Conservation (phyloP, 2,797 vertebrate genomes). For the Lates japonicus region DNA sequence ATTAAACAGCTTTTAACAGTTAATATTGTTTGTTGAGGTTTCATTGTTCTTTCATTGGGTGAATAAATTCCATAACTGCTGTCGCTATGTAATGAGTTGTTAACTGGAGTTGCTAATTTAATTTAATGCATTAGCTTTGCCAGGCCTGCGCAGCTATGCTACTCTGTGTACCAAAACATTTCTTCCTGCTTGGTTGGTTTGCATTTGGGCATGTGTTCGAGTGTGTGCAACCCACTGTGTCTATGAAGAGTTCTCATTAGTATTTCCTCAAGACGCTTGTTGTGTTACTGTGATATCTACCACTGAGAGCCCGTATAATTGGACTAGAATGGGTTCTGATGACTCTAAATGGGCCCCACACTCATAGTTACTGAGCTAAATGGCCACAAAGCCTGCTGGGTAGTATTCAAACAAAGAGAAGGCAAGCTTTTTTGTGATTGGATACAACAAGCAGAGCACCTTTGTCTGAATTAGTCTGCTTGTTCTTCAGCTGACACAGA, state of each 20-base stretch:
- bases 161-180: conserved; percentile 33
- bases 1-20: conserved; percentile 50
- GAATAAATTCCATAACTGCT: conserved; percentile 61
- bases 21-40: conserved; percentile 46
- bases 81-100: conserved; percentile 67
- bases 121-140: conserved; percentile 67
- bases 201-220: conserved; percentile 26
- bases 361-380: conserved; percentile 57
- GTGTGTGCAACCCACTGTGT: conserved; percentile 43
- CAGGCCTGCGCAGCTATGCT: conserved; percentile 19
- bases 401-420: conserved; percentile 51
- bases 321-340: conserved; percentile 67
- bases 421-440: conserved; percentile 21
- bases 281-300: conserved; percentile 55
- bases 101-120: conserved; percentile 70
- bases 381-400: conserved; percentile 53
- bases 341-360: conserved; percentile 63
- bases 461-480: conserved; percentile 43
- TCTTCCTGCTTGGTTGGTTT: conserved; percentile 49
- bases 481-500: conserved; percentile 47
- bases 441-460: conserved; percentile 29
- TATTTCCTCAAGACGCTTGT: conserved; percentile 66
- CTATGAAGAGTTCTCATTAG: conserved; percentile 66
- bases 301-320: conserved; percentile 63
- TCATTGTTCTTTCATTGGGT: conserved; percentile 63